Evolutionary conservation across 2,888 invertebrate species (phyloP).

Genomic region (Sminthurides aquaticus): DNA sequence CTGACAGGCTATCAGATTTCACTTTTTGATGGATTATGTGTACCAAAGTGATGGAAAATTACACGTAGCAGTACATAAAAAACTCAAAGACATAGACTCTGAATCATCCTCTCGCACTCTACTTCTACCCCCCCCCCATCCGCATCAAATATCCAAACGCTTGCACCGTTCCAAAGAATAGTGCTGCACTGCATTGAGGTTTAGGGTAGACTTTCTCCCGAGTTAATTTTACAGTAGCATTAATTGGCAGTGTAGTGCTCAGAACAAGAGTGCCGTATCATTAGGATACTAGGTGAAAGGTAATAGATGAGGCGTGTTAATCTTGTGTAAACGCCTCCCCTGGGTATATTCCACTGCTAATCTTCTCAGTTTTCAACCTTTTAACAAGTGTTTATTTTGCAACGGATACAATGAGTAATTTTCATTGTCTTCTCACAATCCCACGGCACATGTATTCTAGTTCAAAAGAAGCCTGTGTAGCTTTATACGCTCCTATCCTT

Average conservation of each 20-base stretch:
- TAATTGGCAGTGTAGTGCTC: not conserved
- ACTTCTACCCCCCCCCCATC: too few species aligned
- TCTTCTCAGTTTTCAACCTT: constrained; percentile 3
- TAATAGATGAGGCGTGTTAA: not conserved
- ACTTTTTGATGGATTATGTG: not conserved
- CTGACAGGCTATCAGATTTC: not conserved
- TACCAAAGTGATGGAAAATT: not conserved
- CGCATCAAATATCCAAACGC: too few species aligned
- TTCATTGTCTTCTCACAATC: too few species aligned
- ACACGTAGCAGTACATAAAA: not conserved
- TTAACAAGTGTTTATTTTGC: constrained; percentile 8
- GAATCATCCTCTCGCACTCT: not conserved
- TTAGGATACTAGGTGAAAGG: too few species aligned
- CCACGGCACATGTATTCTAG: too few species aligned
- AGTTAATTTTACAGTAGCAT: not conserved
- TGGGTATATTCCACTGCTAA: too few species aligned
- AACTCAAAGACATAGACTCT: too few species aligned
- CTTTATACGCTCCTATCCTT: too few species aligned
- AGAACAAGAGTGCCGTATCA: not conserved
- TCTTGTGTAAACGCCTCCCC: not conserved
- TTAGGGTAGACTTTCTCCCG: too few species aligned
- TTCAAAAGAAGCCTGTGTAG: too few species aligned
- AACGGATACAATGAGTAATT: not conserved
- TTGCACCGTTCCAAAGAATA: too few species aligned
- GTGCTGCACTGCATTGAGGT: too few species aligned